These are phyloP conservation scores for Poeciliopsis turneri DNA, from an alignment of 2,797 vertebrate genomes.

Conservation along the genomic window DNA sequence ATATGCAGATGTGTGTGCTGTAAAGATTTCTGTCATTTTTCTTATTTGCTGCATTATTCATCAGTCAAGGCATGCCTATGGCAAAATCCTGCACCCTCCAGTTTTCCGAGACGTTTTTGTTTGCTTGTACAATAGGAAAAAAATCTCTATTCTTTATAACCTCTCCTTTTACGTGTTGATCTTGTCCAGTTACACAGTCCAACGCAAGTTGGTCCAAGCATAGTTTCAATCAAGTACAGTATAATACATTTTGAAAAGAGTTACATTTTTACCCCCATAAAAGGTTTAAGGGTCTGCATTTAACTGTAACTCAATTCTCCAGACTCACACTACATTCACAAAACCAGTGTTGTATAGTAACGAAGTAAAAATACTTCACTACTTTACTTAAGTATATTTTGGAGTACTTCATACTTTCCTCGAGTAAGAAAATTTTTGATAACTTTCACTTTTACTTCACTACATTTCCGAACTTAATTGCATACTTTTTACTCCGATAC, in stretches of 20 bases:
- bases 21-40: constrained; percentile 17
- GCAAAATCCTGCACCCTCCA: constrained; percentile 40
- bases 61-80: constrained; percentile 54
- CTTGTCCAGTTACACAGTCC: background rate
- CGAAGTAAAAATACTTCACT: too few relatives aligned
- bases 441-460: too few relatives aligned
- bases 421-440: too few relatives aligned
- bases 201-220: constrained; percentile 10
- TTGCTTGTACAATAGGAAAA: constrained; percentile 19
- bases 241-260: background rate
- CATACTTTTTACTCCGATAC: too few relatives aligned
- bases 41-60: constrained; percentile 65
- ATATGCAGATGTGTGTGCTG: constrained; percentile 22
- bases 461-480: too few relatives aligned
- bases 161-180: constrained; percentile 35
- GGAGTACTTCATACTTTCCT: too few relatives aligned
- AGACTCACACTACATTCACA: constrained; percentile 23
- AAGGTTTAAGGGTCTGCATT: constrained; percentile 38
- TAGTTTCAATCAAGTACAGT: constrained; percentile 13
- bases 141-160: constrained; percentile 25
- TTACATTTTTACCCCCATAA: constrained; percentile 29
- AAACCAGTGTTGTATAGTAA: too few relatives aligned
- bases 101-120: constrained; percentile 34
- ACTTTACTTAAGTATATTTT: too few relatives aligned
- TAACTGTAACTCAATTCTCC: constrained; percentile 38